phyloP scores from a whole-genome alignment of 1,140 invertebrate genomes.

The Tigriopus japonicus region DNA sequence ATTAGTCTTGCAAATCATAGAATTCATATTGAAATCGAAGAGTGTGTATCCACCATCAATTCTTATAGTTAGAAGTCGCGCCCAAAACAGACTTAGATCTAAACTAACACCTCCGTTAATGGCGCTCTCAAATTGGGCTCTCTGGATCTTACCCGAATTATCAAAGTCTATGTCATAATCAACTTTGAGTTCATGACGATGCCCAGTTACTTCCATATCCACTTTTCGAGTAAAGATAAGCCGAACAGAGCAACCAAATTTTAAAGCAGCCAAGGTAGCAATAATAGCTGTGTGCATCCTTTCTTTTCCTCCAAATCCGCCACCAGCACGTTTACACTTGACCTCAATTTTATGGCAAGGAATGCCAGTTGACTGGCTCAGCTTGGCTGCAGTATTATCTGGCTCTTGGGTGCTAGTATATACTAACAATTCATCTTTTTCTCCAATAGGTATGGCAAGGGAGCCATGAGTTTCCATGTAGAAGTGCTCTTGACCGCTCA shows the following conservation, averaged over 20 bases:
- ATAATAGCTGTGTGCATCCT: slow-evolving; percentile 22
- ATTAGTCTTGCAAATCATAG: slow-evolving; percentile 56
- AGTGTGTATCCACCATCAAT: background rate
- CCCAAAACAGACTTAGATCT: slow-evolving; percentile 23
- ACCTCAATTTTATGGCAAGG: slow-evolving; percentile 27
- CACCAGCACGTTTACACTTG: slow-evolving; percentile 29
- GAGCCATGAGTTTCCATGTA: slow-evolving; percentile 33
- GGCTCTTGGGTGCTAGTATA: slow-evolving; percentile 28
- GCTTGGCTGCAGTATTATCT: slow-evolving; percentile 25
- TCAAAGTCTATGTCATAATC: slow-evolving; percentile 30
- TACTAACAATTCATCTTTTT: slow-evolving; percentile 33
- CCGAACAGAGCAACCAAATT: slow-evolving; percentile 26
- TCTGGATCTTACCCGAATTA: slow-evolving; percentile 23
- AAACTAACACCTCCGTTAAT: slow-evolving; percentile 26
- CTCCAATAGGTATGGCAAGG: slow-evolving; percentile 28
- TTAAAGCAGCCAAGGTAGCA: slow-evolving; percentile 29
- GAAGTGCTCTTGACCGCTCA: slow-evolving; percentile 38
- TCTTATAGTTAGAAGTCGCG: slow-evolving; percentile 5
- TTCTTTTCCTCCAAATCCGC: slow-evolving; percentile 39
- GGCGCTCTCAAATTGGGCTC: slow-evolving; percentile 23
- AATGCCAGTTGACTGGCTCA: slow-evolving; percentile 25
- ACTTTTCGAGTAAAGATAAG: slow-evolving; percentile 30
- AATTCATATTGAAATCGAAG: slow-evolving; percentile 23
- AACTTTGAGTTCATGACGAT: slow-evolving; percentile 29
- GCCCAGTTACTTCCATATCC: slow-evolving; percentile 32